Evolutionary conservation across 2,797 vertebrate species (phyloP).

Genomic region (Melanotaenia trifasciata): DNA sequence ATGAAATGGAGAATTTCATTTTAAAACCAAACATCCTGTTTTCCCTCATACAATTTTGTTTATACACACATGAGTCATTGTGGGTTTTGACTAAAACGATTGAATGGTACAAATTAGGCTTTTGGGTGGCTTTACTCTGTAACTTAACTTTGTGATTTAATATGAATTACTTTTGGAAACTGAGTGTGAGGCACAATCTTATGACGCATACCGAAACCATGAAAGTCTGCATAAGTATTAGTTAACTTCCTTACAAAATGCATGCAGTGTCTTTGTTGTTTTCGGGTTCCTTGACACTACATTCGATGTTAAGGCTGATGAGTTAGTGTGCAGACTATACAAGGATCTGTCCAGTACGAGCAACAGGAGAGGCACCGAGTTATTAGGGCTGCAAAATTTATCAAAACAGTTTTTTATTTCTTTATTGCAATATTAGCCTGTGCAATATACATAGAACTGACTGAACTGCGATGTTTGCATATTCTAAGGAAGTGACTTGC

Average conservation of each 20-base stretch:
- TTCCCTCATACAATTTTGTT: slow-evolving; percentile 24
- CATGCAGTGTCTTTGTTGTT: slow-evolving; percentile 23
- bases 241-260: slow-evolving; percentile 25
- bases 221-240: slow-evolving; percentile 20
- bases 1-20: slow-evolving; percentile 9
- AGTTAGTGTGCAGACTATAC: neutral
- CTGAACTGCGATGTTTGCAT: too few relatives aligned
- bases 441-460: too few relatives aligned
- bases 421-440: too few relatives aligned
- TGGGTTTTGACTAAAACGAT: slow-evolving; percentile 33
- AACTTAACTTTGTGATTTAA: slow-evolving; percentile 46
- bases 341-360: too few relatives aligned
- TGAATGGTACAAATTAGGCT: slow-evolving; percentile 41
- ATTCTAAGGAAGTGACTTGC: too few relatives aligned
- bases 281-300: slow-evolving; percentile 19
- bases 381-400: too few relatives aligned
- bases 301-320: neutral
- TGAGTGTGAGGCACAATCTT: slow-evolving; percentile 28
- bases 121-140: slow-evolving; percentile 31
- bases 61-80: slow-evolving; percentile 34
- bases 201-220: slow-evolving; percentile 54
- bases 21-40: slow-evolving; percentile 17
- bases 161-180: slow-evolving; percentile 20
- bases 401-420: too few relatives aligned
- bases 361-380: too few relatives aligned